Evolutionary conservation across 1,140 invertebrate species (phyloP).

Genomic region (Whitmania pigra): DNA sequence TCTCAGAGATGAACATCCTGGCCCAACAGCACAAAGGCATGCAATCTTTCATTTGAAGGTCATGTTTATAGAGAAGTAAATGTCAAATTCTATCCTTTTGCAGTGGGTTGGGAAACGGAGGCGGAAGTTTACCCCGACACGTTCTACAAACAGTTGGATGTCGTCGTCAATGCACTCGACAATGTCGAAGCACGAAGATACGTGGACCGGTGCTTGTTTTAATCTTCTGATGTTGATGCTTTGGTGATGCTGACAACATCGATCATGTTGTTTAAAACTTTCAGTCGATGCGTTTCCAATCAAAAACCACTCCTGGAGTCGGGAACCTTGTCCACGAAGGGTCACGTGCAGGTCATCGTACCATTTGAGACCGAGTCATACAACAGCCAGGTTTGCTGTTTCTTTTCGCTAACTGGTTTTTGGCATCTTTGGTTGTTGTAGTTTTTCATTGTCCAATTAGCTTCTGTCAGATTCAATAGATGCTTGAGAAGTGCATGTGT

Average conservation of each 20-base stretch:
- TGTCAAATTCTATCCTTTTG: neutral
- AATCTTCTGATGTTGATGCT: too few relatives aligned
- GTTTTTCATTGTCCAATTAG: too few relatives aligned
- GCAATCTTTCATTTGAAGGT: neutral
- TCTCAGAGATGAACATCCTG: slow-evolving; percentile 36
- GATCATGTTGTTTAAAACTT: neutral
- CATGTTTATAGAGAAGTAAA: neutral
- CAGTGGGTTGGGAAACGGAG: slow-evolving; percentile 88
- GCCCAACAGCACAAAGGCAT: slow-evolving; percentile 41
- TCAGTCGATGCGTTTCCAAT: slow-evolving; percentile 80
- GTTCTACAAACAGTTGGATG: slow-evolving; percentile 83
- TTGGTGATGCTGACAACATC: too few relatives aligned
- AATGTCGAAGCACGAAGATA: slow-evolving; percentile 91
- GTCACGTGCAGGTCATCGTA: slow-evolving; percentile 90
- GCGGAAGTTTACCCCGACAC: slow-evolving; percentile 71
- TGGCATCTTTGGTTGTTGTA: too few relatives aligned
- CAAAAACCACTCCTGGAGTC: slow-evolving; percentile 88
- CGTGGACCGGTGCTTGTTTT: slow-evolving; percentile 61
- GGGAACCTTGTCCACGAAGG: slow-evolving; percentile 92
- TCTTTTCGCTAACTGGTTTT: too few relatives aligned
- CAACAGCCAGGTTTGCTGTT: slow-evolving; percentile 45
- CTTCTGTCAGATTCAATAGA: too few relatives aligned
- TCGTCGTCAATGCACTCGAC: slow-evolving; percentile 91
- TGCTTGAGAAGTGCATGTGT: too few relatives aligned
- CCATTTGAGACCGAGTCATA: slow-evolving; percentile 85